Conservation (phyloP, 2,797 vertebrate genomes). For the Balearica regulorum region DNA sequence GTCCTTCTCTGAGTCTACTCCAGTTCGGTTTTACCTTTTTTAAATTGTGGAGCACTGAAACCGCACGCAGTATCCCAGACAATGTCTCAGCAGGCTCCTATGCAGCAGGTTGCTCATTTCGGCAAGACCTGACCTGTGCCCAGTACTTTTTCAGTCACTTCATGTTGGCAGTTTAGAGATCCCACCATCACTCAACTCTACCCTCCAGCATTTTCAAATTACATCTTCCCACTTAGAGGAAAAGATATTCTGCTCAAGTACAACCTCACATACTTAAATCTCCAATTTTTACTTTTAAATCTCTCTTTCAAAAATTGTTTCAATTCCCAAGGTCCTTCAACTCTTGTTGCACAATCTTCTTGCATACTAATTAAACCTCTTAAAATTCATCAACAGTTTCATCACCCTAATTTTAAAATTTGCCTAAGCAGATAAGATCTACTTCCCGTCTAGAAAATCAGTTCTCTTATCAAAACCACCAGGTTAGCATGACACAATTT, state of each 20-base stretch:
- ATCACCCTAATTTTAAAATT: slow-evolving; percentile 14
- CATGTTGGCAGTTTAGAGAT: neutral
- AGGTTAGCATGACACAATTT: neutral
- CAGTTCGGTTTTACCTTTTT: neutral
- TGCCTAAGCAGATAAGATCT: slow-evolving; percentile 22
- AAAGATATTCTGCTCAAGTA: neutral
- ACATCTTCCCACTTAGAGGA: neutral
- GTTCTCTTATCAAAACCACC: neutral
- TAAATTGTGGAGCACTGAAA: neutral
- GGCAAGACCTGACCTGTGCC: neutral
- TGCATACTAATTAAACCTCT: neutral
- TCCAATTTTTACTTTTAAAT: neutral
- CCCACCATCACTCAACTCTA: neutral
- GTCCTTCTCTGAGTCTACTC: neutral
- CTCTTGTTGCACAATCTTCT: neutral
- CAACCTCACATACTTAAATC: neutral
- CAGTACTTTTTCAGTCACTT: neutral
- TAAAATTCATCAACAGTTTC: neutral
- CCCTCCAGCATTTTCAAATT: neutral
- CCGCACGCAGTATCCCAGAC: rapidly evolving
- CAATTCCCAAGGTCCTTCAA: neutral
- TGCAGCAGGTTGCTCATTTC: neutral
- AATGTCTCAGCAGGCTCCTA: neutral
- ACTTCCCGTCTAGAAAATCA: neutral
- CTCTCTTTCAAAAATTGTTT: neutral